Base-by-base conservation (phyloP, 1,140 invertebrate genomes). In the Conus ventricosus region DNA sequence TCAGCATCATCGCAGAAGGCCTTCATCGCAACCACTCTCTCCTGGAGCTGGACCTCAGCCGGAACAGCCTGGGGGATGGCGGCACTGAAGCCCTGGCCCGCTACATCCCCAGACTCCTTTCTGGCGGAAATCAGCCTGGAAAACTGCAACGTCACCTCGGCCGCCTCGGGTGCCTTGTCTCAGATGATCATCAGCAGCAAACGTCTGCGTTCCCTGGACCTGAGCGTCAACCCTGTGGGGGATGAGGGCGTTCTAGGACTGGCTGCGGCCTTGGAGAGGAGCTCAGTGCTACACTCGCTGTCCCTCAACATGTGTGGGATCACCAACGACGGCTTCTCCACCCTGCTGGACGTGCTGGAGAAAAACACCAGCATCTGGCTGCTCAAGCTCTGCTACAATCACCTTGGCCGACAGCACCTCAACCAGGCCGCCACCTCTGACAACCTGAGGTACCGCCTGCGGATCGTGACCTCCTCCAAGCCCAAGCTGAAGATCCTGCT, bases 231-330 rank as follows among this genome's bases (percentile, higher is more conserved):
- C 87, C 90, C 92, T 27, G 91, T 95, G 11, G 90, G 88, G 10
- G 94, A 95, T 88, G 87, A 89, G 39, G 94, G 94, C 4, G 89
- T 93, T 75, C 82, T 87, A 25, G 93, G 93, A 84, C 90, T 95
- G 39, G 92, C 93, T 0, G 90, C 92, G 13, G 91, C 92, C 23
- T 85, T 95, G 25, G 92, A 93, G 84, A 88, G 93, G 53, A 94
- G 93, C 78, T 92, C 91, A 25, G 88, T 91, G 39, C 90, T 95
- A 57, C 91, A 94, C 89, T 93, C 90, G 25, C 83, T 95, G 25
- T 93, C 92, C 20, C 89, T 95, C 5, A 95, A 95, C 88, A 94
- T 95, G 94, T 94, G 94, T 90, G 92, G 92, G 20, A 91, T 95
- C 51, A 93, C 93, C 82, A 95, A 94, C 87, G 91, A 92, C 85